A percentile compares a stretch with the other conserved stretches of the same genome.
phyloP scores from a whole-genome alignment of 2,888 invertebrate species.

The Caenorhabditis virilis region DNA sequence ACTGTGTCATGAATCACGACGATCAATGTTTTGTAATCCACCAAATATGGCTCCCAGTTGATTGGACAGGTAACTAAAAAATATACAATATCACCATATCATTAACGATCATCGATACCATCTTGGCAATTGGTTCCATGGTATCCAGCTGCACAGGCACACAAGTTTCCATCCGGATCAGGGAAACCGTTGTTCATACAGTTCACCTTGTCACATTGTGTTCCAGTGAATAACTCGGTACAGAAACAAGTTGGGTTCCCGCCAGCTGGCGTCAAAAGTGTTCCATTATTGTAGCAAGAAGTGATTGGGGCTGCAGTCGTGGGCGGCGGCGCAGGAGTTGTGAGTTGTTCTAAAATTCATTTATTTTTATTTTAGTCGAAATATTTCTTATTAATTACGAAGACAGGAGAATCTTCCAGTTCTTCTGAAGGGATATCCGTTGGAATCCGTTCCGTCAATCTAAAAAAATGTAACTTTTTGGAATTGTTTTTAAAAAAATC shows the following conservation, averaged over 20 bases:
- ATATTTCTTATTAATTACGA: constrained; percentile 38
- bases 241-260: constrained; percentile 50
- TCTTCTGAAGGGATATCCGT: constrained; percentile 54
- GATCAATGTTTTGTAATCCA: constrained; percentile 50
- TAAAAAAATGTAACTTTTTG: constrained; percentile 7
- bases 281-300: constrained; percentile 41
- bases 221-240: constrained; percentile 47
- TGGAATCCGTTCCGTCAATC: constrained; percentile 54
- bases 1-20: constrained; percentile 41
- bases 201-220: constrained; percentile 45
- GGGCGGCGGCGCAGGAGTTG: constrained; percentile 33
- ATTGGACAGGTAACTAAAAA: constrained; percentile 50
- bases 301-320: constrained; percentile 28
- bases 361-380: no score
- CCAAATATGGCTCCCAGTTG: constrained; percentile 44
- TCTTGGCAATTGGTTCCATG: constrained; percentile 53
- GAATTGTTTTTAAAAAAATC: not conserved
- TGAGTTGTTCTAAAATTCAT: constrained; percentile 28
- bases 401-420: constrained; percentile 47
- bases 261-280: constrained; percentile 15
- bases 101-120: constrained; percentile 19
- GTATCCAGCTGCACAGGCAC: constrained; percentile 46
- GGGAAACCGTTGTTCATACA: constrained; percentile 59
- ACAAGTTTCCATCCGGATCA: constrained; percentile 36
- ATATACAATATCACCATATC: not conserved